Evolutionary conservation across 2,888 invertebrate species (phyloP).

Genomic region (Heliconius ismenius): DNA sequence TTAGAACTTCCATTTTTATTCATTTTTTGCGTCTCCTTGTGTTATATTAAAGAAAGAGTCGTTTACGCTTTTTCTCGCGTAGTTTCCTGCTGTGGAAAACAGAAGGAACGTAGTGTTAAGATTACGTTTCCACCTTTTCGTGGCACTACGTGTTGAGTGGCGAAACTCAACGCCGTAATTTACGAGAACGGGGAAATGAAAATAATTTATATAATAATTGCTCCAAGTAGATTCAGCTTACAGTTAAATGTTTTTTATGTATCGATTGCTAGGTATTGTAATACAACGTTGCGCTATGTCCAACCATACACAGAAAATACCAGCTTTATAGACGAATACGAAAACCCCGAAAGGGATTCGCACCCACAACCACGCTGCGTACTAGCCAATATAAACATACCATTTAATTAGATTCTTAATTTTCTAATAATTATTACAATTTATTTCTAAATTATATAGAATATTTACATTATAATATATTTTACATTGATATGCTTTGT

Average conservation of each 20-base stretch:
- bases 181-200: neutral
- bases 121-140: neutral
- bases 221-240: neutral
- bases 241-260: too few species aligned
- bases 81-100: neutral
- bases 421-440: conserved; percentile 12
- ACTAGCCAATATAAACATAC: neutral
- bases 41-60: neutral
- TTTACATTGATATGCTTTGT: conserved; percentile 71
- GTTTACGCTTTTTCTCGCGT: too few species aligned
- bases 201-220: neutral
- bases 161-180: neutral
- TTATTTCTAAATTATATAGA: conserved; percentile 2
- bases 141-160: neutral
- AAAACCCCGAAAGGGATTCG: neutral
- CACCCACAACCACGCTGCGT: neutral
- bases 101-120: neutral
- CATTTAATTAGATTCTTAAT: conserved; percentile 1
- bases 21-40: neutral
- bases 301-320: neutral
- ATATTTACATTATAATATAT: conserved; percentile 51
- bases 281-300: neutral
- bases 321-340: too few species aligned
- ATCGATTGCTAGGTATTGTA: too few species aligned
- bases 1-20: neutral